These are phyloP conservation scores for Colaptes auratus DNA, from an alignment of 2,113 vertebrate genomes.

Conservation along the genomic window DNA sequence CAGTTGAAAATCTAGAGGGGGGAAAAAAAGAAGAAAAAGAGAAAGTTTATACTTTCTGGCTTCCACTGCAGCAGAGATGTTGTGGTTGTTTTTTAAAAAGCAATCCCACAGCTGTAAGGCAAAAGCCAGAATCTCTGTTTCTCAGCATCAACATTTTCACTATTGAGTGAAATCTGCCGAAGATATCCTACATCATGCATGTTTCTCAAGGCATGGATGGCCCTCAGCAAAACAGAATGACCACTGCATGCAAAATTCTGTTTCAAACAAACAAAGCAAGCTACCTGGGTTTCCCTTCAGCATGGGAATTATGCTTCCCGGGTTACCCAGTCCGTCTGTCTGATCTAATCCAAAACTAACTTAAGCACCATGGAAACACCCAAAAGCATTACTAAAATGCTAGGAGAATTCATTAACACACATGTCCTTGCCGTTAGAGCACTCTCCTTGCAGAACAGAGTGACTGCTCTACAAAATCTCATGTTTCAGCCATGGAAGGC, in stretches of 20 bases:
- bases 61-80: background rate
- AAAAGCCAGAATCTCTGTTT: background rate
- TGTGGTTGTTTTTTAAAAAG: background rate
- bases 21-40: background rate
- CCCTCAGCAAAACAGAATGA: background rate
- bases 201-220: background rate
- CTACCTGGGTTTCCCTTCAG: background rate
- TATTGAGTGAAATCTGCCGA: background rate
- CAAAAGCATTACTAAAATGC: background rate
- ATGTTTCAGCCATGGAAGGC: too few relatives aligned
- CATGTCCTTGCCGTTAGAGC: background rate
- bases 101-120: background rate
- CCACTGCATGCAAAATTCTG: background rate
- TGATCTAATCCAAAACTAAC: background rate
- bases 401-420: background rate
- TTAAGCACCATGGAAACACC: background rate
- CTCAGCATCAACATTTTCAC: background rate
- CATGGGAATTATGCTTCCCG: background rate
- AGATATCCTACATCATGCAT: accelerated
- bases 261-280: too few relatives aligned
- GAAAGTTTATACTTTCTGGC: background rate
- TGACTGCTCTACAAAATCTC: background rate
- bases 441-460: background rate
- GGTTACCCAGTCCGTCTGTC: background rate
- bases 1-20: slow-evolving; percentile 92